These are phyloP conservation scores for Craniophora ligustri DNA, from an alignment of 2,888 invertebrate genomes.

Conservation along the genomic window DNA sequence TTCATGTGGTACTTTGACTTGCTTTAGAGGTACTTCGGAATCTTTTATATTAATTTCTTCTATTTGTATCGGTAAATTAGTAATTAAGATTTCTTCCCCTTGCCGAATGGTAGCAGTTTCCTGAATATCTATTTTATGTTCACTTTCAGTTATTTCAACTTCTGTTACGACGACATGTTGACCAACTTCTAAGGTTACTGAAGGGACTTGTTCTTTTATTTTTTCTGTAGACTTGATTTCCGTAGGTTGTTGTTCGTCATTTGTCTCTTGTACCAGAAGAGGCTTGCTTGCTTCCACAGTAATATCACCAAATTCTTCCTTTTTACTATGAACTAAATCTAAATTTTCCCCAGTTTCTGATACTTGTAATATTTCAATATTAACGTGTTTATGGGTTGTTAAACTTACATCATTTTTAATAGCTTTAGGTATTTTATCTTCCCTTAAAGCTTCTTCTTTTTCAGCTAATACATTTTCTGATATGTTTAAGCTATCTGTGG, in stretches of 20 bases:
- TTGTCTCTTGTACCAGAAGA: slow-evolving; percentile 80
- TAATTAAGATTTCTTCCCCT: slow-evolving; percentile 58
- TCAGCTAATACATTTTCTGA: slow-evolving; percentile 67
- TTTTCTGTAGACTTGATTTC: slow-evolving; percentile 53
- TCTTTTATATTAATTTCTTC: slow-evolving; percentile 67
- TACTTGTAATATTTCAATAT: slow-evolving; percentile 62
- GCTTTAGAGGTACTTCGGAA: slow-evolving; percentile 55
- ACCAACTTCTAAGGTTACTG: slow-evolving; percentile 64
- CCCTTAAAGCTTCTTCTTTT: slow-evolving; percentile 64
- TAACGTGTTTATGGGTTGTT: slow-evolving; percentile 65
- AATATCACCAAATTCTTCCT: slow-evolving; percentile 57
- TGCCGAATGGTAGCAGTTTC: slow-evolving; percentile 43
- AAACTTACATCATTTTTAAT: slow-evolving; percentile 59
- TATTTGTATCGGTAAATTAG: slow-evolving; percentile 67
- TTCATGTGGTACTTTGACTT: slow-evolving; percentile 50
- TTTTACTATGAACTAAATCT: slow-evolving; percentile 36
- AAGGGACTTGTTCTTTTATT: slow-evolving; percentile 50
- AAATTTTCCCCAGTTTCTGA: slow-evolving; percentile 66
- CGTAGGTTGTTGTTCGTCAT: slow-evolving; percentile 76
- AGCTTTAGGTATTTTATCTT: slow-evolving; percentile 52
- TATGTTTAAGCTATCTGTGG: slow-evolving; percentile 74
- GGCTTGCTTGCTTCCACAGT: slow-evolving; percentile 63
- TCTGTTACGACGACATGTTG: slow-evolving; percentile 87
- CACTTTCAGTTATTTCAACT: slow-evolving; percentile 82
- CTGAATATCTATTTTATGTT: slow-evolving; percentile 60